Base-by-base conservation (phyloP, 1,140 invertebrate species). In the Euura saliciscinereae region DNA sequence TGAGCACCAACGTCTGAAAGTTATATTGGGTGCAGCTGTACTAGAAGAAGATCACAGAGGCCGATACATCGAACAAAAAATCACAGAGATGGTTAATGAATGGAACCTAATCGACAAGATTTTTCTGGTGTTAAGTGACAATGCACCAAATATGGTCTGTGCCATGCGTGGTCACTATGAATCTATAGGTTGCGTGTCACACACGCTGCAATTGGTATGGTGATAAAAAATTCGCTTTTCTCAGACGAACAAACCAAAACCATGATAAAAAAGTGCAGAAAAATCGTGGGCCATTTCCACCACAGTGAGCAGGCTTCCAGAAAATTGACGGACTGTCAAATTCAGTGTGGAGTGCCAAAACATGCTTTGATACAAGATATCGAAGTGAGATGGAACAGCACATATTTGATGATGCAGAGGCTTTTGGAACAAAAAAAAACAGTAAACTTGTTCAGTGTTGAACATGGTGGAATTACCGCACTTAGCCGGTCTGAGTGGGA, bases 311-410 rank as follows among this genome's bases (percentile, higher is more conserved):
- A 45, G 71, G 77, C 78, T 8, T 65, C 70, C 67, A 76, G 77
- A 76, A 76, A 80, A 74, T 71, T 81, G 74, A 75, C 70, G 5
- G 73, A 80, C 73, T 80, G 72, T 78, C 78, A 79, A 80, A 71
- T 79, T 8, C 71, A 77, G 78, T 79, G 73, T 65, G 75, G 75
- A 68, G 64, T 77, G 11, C 75, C 77, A 68, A 67, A 71, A 73
- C 76, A 83, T 72, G 43, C 69, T 66, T 76, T 79, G 65, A 46
- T 83, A 6, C 79, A 82, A 73, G 79, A 82, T 75, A 72, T 82
- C 65, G 80, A 82, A 45, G 71, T 77, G 11, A 76, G 80, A 64
- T 82, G 78, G 77, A 81, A 83, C 64, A 81, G 77, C 65, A 82
- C 77, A 10, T 79, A 76, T 45, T 76, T 75, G 43, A 83, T 80